These are phyloP conservation scores for Rhagonycha fulva DNA, from an alignment of 2,888 invertebrate species.

Conservation along the genomic window DNA sequence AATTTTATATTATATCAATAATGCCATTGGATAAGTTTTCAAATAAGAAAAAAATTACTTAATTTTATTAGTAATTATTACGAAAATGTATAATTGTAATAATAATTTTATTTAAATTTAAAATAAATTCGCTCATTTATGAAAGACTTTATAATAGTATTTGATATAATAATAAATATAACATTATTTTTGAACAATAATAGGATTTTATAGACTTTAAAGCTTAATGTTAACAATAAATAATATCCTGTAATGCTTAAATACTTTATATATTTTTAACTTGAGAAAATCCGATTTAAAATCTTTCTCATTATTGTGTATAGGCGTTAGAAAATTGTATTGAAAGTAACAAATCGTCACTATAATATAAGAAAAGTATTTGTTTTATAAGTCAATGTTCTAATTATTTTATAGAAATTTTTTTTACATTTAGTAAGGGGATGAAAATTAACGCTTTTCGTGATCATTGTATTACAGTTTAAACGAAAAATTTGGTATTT, in stretches of 20 bases:
- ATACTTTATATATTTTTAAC: background rate
- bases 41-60: no score
- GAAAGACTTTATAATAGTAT: background rate
- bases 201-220: background rate
- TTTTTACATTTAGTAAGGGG: background rate
- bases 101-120: no score
- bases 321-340: background rate
- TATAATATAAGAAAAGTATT: background rate
- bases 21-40: no score
- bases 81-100: no score
- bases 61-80: no score
- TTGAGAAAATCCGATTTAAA: background rate
- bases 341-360: background rate
- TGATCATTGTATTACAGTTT: constrained; percentile 3
- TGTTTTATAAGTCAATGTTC: background rate
- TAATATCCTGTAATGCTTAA: background rate
- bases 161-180: background rate
- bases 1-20: no score
- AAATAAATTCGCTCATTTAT: no score
- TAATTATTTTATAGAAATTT: background rate
- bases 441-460: background rate
- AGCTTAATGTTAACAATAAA: background rate
- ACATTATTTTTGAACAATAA: background rate
- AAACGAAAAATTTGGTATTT: constrained; percentile 16
- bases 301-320: background rate